Evolutionary conservation across 2,797 vertebrate species (phyloP).

Genomic region (Oryzias dopingdopingensis): DNA sequence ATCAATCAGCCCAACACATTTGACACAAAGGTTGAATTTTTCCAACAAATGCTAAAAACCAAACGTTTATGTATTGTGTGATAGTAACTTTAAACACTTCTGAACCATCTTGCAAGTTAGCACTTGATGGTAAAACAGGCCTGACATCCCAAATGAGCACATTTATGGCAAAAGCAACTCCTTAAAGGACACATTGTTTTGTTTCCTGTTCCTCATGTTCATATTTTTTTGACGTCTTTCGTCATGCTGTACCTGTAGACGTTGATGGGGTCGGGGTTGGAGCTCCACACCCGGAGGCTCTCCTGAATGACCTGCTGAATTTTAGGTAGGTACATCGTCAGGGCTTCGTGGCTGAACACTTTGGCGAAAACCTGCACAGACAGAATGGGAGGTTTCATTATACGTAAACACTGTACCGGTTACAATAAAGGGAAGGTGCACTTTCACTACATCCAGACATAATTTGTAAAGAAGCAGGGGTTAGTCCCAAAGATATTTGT

Average conservation of each 20-base stretch:
- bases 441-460: constrained; percentile 12
- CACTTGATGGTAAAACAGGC: no score
- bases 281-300: constrained; percentile 91
- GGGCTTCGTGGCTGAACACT: constrained; percentile 94
- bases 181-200: no score
- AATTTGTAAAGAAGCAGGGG: background rate
- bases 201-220: no score
- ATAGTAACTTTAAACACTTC: background rate
- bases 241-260: constrained; percentile 78
- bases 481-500: background rate
- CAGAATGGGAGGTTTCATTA: background rate
- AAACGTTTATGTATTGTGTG: background rate
- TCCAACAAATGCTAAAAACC: no score
- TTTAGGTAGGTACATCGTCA: constrained; percentile 95
- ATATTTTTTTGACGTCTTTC: background rate
- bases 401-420: background rate
- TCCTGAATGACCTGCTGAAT: constrained; percentile 97
- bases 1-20: no score
- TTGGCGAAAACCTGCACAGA: constrained; percentile 89
- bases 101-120: background rate
- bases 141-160: no score
- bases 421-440: constrained; percentile 7
- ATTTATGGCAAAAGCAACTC: no score
- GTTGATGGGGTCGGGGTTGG: constrained; percentile 88
- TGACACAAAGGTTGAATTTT: no score